phyloP scores from a whole-genome alignment of 2,888 invertebrate species.

The Tetropium fuscum region DNA sequence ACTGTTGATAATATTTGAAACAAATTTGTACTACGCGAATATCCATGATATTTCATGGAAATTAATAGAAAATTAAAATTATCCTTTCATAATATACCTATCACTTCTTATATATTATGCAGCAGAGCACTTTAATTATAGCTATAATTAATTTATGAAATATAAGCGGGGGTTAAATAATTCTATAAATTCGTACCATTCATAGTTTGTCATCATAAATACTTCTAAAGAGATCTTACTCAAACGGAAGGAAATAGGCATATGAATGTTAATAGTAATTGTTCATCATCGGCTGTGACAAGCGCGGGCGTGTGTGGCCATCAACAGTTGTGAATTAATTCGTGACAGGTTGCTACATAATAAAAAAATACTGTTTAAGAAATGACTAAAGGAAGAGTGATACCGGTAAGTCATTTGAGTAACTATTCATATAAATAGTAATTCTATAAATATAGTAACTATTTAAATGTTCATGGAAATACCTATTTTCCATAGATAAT shows the following conservation, averaged over 20 bases:
- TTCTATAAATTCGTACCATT: background rate
- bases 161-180: background rate
- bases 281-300: constrained; percentile 1
- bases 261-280: constrained; percentile 6
- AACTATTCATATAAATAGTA: too few species aligned
- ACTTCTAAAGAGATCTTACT: constrained; percentile 7
- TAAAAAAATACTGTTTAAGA: background rate
- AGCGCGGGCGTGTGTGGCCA: background rate
- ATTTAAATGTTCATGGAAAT: too few species aligned
- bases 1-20: too few species aligned
- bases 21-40: too few species aligned
- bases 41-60: too few species aligned
- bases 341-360: background rate
- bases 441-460: too few species aligned
- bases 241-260: constrained; percentile 10
- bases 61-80: too few species aligned
- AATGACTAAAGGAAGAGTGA: background rate
- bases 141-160: too few species aligned
- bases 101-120: too few species aligned
- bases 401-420: constrained; percentile 8
- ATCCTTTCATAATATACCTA: too few species aligned
- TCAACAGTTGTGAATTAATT: background rate
- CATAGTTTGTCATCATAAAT: constrained; percentile 4
- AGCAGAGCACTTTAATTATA: too few species aligned
- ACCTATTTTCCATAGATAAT: too few species aligned